Base-by-base conservation (phyloP, 1,140 invertebrate genomes). In the Anastatus disparis region DNA sequence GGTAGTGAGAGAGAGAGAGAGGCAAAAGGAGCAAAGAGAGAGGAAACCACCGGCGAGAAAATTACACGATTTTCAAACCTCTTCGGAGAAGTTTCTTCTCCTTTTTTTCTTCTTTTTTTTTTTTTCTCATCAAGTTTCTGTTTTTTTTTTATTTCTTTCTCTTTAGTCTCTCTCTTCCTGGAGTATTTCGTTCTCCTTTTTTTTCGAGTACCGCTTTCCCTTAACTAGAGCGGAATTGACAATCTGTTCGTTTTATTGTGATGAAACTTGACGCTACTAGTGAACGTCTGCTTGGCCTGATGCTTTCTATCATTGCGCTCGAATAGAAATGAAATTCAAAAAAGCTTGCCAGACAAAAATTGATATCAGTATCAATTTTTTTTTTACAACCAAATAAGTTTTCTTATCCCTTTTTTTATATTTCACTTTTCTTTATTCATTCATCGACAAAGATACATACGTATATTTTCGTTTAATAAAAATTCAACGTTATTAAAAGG, bases 221-320 rank as follows among this genome's bases (percentile, higher is more conserved):
- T 65, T 55, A 67, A 67, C 64, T 67, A n/a, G 53, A 71, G 69
- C 69, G 61, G 40, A 71, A 71, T 59, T 22, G 69, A 71, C 56
- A 63, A 62, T 53, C 42, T 27, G 46, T 42, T 46, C 53, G 26
- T 70, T 59, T 53, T 59, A 42, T 46, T 70, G 44, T 44, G 48
- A 62, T 59, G 53, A 62, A 40, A 12, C 48, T 31, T 59, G 27
- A 26, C 46, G 48, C 53, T 17, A 26, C 13, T 52, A n/a, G n/a
- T 52, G 17, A 50, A 13, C 15, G 27, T 31, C 27, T 8, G 9
- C 35, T 29, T 35, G 9, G 13, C 15, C 50, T 10, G 26, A 53
- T 7, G 8, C 12, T 38, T 20, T n/a, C 6, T 64, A 15, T 29
- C n/a, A n/a, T n/a, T n/a, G n/a, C 44, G 17, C 59, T 50, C 48